phyloP scores from a whole-genome alignment of 2,797 vertebrate genomes.

The Megaceryle alcyon region DNA sequence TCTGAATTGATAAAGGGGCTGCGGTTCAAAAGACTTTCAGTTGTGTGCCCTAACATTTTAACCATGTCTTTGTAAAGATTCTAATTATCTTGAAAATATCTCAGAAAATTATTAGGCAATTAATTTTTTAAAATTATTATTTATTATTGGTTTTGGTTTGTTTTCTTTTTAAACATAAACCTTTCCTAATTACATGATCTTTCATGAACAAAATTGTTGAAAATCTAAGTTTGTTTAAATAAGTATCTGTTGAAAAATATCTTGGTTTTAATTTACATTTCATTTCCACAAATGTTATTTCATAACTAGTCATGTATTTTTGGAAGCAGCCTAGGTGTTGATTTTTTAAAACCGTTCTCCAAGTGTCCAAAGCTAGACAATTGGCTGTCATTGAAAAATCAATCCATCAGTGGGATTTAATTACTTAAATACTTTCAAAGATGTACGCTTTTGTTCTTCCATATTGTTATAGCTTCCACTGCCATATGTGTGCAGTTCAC shows the following conservation, averaged over 20 bases:
- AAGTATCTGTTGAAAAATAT: not conserved
- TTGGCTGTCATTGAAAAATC: not conserved
- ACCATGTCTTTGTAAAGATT: not conserved
- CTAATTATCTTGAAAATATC: not conserved
- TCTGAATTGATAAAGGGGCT: not conserved
- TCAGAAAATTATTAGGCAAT: not conserved
- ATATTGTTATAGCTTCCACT: not conserved
- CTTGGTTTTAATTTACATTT: slow-evolving; percentile 1
- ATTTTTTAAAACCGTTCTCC: not conserved
- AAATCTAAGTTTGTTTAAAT: not conserved
- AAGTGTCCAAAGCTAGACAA: not conserved
- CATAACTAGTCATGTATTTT: not conserved
- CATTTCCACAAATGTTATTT: not conserved
- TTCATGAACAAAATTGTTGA: not conserved
- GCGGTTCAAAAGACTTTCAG: not conserved
- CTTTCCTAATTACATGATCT: not conserved
- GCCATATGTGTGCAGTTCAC: fast-evolving
- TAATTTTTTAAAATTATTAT: not conserved
- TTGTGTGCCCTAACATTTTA: not conserved
- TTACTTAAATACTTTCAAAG: not conserved
- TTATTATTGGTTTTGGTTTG: not conserved
- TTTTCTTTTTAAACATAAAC: not conserved
- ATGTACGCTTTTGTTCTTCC: not conserved
- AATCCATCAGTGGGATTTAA: not conserved
- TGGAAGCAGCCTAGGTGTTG: not conserved